These are phyloP conservation scores for Eristalis pertinax DNA, from an alignment of 2,888 invertebrate genomes.

Conservation along the genomic window DNA sequence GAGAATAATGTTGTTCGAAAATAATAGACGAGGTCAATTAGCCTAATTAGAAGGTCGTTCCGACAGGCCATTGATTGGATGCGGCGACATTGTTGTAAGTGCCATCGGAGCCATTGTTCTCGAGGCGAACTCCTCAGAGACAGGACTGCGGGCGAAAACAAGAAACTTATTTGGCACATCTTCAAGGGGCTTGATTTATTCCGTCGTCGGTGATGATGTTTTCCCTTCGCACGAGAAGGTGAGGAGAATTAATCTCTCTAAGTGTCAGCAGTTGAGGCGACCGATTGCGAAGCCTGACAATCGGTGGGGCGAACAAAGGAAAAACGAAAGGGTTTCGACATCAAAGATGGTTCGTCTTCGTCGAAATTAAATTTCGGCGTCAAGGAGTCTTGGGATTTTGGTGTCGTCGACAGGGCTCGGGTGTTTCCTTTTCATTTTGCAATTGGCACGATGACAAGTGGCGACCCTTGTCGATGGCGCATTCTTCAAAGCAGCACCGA, in stretches of 20 bases:
- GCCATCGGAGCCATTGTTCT: conserved; percentile 5
- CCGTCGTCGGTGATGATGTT: not conserved
- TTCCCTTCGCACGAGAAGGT: not conserved
- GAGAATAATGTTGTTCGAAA: not conserved
- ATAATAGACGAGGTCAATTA: conserved; percentile 24
- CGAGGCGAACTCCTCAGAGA: not conserved
- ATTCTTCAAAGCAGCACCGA: not conserved
- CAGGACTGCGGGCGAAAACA: not conserved
- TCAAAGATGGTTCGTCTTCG: not conserved
- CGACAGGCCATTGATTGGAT: conserved; percentile 11
- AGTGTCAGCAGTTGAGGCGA: not conserved
- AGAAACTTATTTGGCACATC: not conserved
- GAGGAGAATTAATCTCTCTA: not conserved
- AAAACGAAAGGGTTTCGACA: not conserved
- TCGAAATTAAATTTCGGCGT: not conserved
- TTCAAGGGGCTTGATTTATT: not conserved
- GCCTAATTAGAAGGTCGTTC: conserved; percentile 20
- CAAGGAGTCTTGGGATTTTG: not conserved
- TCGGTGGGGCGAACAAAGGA: not conserved
- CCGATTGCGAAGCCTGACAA: not conserved
- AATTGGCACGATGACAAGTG: not conserved
- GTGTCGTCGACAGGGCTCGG: not conserved
- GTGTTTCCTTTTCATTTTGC: not conserved
- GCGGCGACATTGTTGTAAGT: conserved; percentile 1
- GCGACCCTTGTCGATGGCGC: not conserved